phyloP scores from a whole-genome alignment of 2,888 invertebrate genomes.

The Drosophila nr. perissopoda region DNA sequence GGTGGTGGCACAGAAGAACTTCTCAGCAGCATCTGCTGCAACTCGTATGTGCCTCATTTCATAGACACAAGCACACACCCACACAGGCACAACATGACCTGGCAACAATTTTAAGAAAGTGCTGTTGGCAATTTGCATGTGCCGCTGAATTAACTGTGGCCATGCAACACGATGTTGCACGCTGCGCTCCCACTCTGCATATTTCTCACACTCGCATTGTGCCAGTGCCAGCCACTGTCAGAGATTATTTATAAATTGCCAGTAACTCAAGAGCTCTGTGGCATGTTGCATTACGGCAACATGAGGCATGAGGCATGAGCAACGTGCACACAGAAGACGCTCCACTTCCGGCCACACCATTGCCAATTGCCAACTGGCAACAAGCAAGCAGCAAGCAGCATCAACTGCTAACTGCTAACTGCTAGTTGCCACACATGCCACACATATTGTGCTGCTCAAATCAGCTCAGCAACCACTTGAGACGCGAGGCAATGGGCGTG shows the following conservation, averaged over 20 bases:
- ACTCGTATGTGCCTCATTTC: conserved; percentile 18
- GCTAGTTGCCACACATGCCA: conserved; percentile 54
- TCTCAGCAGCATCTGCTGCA: conserved; percentile 25
- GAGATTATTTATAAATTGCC: conserved; percentile 37
- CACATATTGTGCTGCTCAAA: conserved; percentile 49
- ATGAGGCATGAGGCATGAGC: conserved; percentile 30
- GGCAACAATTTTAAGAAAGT: conserved; percentile 47
- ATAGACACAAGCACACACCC: conserved; percentile 9
- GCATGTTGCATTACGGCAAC: conserved; percentile 29
- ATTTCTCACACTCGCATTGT: conserved; percentile 49
- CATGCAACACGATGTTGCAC: conserved; percentile 39
- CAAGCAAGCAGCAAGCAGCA: conserved; percentile 3
- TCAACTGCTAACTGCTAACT: conserved; percentile 7
- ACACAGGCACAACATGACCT: conserved; percentile 23
- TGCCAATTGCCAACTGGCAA: conserved; percentile 24
- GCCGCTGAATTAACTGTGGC: conserved; percentile 46
- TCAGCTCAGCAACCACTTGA: conserved; percentile 48
- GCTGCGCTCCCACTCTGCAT: conserved; percentile 24
- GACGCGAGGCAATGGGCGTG: conserved; percentile 38
- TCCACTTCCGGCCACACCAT: conserved; percentile 56
- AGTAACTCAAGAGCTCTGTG: conserved; percentile 45
- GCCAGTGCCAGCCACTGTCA: conserved; percentile 8
- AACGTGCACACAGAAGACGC: conserved; percentile 45
- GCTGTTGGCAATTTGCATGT: conserved; percentile 59
- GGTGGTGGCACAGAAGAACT: background rate